Conservation (phyloP, 2,888 invertebrate species). For the Timandra comae region DNA sequence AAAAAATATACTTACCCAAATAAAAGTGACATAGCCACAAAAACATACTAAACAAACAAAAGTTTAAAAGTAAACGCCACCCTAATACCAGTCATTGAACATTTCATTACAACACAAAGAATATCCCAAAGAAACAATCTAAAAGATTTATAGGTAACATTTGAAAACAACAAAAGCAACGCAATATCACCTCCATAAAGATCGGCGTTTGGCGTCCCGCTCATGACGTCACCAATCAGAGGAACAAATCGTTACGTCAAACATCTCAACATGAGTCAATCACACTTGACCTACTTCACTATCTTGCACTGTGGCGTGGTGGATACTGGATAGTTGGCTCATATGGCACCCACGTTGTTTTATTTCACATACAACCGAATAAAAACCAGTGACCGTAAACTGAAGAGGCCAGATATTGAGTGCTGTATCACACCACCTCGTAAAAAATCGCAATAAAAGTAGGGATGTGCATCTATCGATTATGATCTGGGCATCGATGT, state of each 20-base stretch:
- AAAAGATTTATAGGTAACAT: too few relatives aligned
- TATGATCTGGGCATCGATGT: slow-evolving; percentile 10
- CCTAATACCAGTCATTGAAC: too few relatives aligned
- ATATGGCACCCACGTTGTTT: slow-evolving; percentile 29
- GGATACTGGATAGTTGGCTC: not conserved
- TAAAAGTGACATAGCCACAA: too few relatives aligned
- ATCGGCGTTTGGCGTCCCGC: too few relatives aligned
- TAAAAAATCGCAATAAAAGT: slow-evolving; percentile 20
- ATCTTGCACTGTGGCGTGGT: not conserved
- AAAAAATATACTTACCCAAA: too few relatives aligned
- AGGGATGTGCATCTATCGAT: slow-evolving; percentile 14
- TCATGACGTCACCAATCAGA: too few relatives aligned
- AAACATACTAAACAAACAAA: too few relatives aligned
- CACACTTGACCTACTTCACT: not conserved
- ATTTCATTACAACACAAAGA: too few relatives aligned
- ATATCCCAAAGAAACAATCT: too few relatives aligned
- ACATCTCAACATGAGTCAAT: not conserved
- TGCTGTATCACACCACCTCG: slow-evolving; percentile 36
- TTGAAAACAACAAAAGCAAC: slow-evolving; percentile 2
- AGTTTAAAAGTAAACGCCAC: too few relatives aligned
- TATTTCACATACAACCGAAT: slow-evolving; percentile 41
- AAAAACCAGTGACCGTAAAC: slow-evolving; percentile 63
- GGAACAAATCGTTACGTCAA: too few relatives aligned
- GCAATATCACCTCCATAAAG: too few relatives aligned
- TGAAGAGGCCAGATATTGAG: slow-evolving; percentile 62